Evolutionary conservation across 2,113 vertebrate species (phyloP).

Genomic region (Megaceryle torquata): DNA sequence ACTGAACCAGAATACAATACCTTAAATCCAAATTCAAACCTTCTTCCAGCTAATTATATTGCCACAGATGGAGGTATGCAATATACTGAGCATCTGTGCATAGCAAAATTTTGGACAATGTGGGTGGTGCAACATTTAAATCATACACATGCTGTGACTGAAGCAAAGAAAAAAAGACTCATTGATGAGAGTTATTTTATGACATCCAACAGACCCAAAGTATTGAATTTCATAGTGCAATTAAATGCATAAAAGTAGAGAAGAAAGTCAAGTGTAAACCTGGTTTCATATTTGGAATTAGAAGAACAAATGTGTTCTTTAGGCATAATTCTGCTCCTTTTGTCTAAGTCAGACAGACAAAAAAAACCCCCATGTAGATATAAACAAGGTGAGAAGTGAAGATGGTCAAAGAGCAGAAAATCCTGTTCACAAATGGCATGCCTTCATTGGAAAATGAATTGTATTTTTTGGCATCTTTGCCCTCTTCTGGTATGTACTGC

Average conservation of each 20-base stretch:
- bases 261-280: background rate
- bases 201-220: conserved; percentile 15
- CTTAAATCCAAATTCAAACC: conserved; percentile 1
- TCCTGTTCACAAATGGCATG: background rate
- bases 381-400: background rate
- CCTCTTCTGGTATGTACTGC: background rate
- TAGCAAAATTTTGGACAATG: conserved; percentile 56
- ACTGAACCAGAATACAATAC: conserved; percentile 15
- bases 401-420: background rate
- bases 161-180: conserved; percentile 17
- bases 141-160: conserved; percentile 13
- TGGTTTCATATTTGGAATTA: background rate
- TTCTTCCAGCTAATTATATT: conserved; percentile 48
- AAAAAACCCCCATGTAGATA: background rate
- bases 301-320: background rate
- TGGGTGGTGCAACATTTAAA: conserved; percentile 48
- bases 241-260: background rate
- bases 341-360: background rate
- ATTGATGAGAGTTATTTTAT: conserved; percentile 20
- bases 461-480: background rate
- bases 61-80: conserved; percentile 44
- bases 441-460: background rate
- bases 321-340: background rate
- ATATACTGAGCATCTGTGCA: conserved; percentile 67
- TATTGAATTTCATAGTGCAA: conserved; percentile 4